Evolutionary conservation across 1,140 invertebrate species (phyloP).

Genomic region (Pentalonia nigronervosa): DNA sequence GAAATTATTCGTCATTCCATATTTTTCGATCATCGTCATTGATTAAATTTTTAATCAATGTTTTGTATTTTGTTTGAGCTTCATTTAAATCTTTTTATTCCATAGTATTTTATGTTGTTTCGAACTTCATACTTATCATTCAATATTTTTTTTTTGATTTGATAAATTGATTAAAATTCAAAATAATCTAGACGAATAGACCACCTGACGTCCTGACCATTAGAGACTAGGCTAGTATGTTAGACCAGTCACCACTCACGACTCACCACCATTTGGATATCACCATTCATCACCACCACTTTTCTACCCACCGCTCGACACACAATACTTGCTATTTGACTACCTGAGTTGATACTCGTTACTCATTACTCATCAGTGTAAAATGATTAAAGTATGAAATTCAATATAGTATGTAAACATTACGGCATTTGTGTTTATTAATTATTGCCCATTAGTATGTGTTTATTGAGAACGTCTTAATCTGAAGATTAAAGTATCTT

Average conservation of each 20-base stretch:
- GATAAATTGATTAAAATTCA: background rate
- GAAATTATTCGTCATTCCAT: too few species aligned
- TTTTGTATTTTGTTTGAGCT: background rate
- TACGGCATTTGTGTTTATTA: background rate
- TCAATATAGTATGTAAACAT: background rate
- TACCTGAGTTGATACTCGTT: background rate
- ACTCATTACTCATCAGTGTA: background rate
- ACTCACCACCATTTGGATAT: too few species aligned
- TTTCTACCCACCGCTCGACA: too few species aligned
- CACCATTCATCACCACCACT: too few species aligned
- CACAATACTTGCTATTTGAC: background rate
- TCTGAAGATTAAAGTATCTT: background rate
- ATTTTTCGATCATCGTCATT: too few species aligned
- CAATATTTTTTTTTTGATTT: background rate
- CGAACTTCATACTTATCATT: conserved; percentile 1
- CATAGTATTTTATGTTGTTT: background rate
- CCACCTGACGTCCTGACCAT: too few species aligned
- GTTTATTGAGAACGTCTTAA: background rate
- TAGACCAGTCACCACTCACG: too few species aligned
- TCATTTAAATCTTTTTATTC: background rate
- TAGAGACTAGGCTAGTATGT: too few species aligned
- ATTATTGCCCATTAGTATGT: background rate
- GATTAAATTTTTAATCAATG: too few species aligned
- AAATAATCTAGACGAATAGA: too few species aligned
- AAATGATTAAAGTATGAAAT: background rate